Conservation (phyloP, 1,140 invertebrate genomes). For the Papilio polytes region DNA sequence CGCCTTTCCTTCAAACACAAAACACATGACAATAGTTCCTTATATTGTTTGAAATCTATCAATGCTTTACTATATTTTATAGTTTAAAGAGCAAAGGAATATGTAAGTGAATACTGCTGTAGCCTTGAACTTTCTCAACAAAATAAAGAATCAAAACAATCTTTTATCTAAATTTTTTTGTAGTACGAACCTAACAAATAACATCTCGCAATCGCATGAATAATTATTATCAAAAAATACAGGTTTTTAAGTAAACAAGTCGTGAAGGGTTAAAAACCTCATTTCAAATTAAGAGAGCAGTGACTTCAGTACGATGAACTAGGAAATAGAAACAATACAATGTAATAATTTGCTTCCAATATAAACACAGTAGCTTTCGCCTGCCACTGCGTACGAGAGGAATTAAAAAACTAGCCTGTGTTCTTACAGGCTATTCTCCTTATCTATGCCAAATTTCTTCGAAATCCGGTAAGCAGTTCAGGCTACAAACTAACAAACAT, state of each 20-base stretch:
- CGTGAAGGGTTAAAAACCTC: neutral
- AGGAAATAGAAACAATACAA: neutral
- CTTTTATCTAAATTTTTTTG: neutral
- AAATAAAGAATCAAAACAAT: neutral
- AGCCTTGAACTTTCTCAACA: neutral
- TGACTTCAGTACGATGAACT: neutral
- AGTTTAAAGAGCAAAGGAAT: neutral
- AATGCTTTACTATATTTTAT: neutral
- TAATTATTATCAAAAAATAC: neutral
- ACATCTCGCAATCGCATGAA: neutral
- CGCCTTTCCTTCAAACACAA: slow-evolving; percentile 42
- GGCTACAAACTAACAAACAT: too few species aligned
- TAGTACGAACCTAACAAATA: neutral
- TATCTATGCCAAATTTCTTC: too few species aligned
- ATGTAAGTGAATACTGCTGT: neutral
- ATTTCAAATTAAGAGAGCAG: neutral
- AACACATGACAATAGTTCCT: neutral
- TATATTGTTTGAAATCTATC: neutral
- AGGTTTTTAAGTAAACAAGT: neutral
- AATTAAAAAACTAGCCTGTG: too few species aligned
- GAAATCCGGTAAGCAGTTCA: too few species aligned
- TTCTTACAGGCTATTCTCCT: too few species aligned
- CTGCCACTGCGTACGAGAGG: too few species aligned
- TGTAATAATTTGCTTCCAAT: too few species aligned
- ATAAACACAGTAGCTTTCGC: too few species aligned